Percentiles rank a stretch among this genome's conserved stretches.
These are phyloP conservation scores for Mirounga angustirostris DNA, from an alignment of 2,113 vertebrate genomes.

Conservation along the genomic window DNA sequence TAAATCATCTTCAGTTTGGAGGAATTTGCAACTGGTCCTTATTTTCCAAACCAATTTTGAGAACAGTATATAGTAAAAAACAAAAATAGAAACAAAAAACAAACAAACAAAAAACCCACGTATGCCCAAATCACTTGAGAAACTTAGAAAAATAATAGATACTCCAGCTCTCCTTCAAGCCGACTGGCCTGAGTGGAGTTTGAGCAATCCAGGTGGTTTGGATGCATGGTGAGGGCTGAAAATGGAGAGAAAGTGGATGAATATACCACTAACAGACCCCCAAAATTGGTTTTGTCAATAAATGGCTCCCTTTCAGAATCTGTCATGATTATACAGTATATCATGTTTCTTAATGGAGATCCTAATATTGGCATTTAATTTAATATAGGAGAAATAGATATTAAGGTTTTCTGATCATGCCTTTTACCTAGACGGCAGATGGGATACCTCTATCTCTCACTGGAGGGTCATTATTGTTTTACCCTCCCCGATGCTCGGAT, in stretches of 20 bases:
- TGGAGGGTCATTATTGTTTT: background rate
- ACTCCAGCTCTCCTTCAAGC: background rate
- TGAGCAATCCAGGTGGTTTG: background rate
- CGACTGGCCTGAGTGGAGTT: background rate
- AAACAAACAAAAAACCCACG: background rate
- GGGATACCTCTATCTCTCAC: background rate
- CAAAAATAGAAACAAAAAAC: background rate
- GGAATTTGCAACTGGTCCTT: background rate
- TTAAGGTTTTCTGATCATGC: background rate
- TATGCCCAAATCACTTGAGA: background rate
- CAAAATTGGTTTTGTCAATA: background rate
- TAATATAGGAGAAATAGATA: background rate
- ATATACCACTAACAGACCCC: background rate
- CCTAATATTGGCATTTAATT: background rate
- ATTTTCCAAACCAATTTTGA: slow-evolving; percentile 12
- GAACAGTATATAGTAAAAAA: background rate
- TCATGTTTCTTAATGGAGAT: background rate
- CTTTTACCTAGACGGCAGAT: background rate
- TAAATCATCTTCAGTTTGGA: background rate
- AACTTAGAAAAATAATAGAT: background rate
- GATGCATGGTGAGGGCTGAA: background rate
- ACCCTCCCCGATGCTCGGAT: background rate
- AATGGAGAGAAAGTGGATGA: background rate
- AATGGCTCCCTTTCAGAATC: background rate
- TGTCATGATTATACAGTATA: background rate